Evolutionary conservation across 1,140 invertebrate species (phyloP).

Genomic region (Temnothorax nylanderi): DNA sequence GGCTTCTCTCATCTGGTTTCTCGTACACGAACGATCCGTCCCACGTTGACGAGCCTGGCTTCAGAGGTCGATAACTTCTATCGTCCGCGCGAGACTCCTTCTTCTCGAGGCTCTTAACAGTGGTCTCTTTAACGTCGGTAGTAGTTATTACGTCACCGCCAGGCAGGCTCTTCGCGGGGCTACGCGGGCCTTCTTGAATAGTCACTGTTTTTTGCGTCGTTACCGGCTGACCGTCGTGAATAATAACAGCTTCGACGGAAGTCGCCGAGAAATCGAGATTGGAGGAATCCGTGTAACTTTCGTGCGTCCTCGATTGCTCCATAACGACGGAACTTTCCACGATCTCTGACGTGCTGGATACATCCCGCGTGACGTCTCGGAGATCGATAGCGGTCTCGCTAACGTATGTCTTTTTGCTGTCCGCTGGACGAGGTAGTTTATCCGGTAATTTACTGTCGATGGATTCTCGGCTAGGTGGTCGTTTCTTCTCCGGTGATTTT

Average conservation of each 20-base stretch:
- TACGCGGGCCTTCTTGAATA: slow-evolving; percentile 53
- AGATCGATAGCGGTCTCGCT: slow-evolving; percentile 67
- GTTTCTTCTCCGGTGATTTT: slow-evolving; percentile 71
- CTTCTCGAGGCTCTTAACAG: slow-evolving; percentile 35
- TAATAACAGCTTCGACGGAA: slow-evolving; percentile 77
- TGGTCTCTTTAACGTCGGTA: slow-evolving; percentile 24
- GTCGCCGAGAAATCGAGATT: slow-evolving; percentile 74
- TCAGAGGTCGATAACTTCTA: slow-evolving; percentile 53
- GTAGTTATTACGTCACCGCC: slow-evolving; percentile 2
- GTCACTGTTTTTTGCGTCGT: slow-evolving; percentile 56
- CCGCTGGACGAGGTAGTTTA: not conserved
- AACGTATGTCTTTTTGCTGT: slow-evolving; percentile 53
- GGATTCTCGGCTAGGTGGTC: slow-evolving; percentile 68
- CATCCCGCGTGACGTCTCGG: slow-evolving; percentile 48
- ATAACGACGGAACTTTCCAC: slow-evolving; percentile 66
- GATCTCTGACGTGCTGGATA: slow-evolving; percentile 68
- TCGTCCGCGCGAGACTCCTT: slow-evolving; percentile 44
- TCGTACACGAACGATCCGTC: slow-evolving; percentile 72
- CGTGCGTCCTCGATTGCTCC: slow-evolving; percentile 69
- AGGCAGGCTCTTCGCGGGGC: slow-evolving; percentile 26
- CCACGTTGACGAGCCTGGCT: slow-evolving; percentile 70
- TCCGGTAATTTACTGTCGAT: slow-evolving; percentile 18
- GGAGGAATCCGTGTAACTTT: slow-evolving; percentile 74
- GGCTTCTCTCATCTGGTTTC: slow-evolving; percentile 42
- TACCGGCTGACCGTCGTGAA: slow-evolving; percentile 76